These are phyloP conservation scores for Capromys pilorides DNA, from an alignment of 2,797 vertebrate genomes.

Conservation along the genomic window DNA sequence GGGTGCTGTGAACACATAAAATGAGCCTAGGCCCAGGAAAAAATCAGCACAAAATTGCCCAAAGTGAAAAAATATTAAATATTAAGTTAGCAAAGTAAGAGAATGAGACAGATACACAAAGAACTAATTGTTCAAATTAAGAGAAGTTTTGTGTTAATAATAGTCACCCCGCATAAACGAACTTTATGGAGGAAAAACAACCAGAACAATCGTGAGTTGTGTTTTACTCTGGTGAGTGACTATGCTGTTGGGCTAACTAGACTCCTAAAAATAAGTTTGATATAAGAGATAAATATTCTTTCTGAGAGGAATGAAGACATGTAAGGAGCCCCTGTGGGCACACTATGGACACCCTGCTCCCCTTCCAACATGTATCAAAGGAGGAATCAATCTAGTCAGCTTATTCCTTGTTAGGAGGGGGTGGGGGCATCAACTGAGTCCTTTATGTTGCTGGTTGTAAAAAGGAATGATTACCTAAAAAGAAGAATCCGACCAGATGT, in stretches of 20 bases:
- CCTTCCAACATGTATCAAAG: constrained; percentile 43
- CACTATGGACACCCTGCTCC: constrained; percentile 31
- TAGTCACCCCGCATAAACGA: not conserved
- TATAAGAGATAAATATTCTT: constrained; percentile 29
- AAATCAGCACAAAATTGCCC: constrained; percentile 11
- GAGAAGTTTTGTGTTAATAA: not conserved
- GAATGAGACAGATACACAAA: constrained; percentile 9
- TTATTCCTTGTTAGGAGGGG: constrained; percentile 51
- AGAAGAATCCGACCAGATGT: constrained; percentile 77
- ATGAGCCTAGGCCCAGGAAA: constrained; percentile 26
- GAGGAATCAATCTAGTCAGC: constrained; percentile 62
- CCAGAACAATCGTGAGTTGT: not conserved
- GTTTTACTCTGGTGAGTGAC: constrained; percentile 50
- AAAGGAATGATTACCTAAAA: constrained; percentile 78
- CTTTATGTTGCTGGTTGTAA: constrained; percentile 72
- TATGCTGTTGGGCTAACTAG: constrained; percentile 12
- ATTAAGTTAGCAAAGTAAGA: constrained; percentile 52
- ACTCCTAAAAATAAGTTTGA: constrained; percentile 32
- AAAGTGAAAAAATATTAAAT: constrained; percentile 45
- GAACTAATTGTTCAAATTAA: constrained; percentile 56
- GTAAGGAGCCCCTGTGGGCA: not conserved
- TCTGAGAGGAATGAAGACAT: constrained; percentile 30
- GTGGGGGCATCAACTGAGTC: constrained; percentile 71
- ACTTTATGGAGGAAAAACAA: constrained; percentile 5
- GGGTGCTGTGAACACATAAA: not conserved